Evolutionary conservation across 2,797 vertebrate species (phyloP).

Genomic region (Eulemur mongoz): DNA sequence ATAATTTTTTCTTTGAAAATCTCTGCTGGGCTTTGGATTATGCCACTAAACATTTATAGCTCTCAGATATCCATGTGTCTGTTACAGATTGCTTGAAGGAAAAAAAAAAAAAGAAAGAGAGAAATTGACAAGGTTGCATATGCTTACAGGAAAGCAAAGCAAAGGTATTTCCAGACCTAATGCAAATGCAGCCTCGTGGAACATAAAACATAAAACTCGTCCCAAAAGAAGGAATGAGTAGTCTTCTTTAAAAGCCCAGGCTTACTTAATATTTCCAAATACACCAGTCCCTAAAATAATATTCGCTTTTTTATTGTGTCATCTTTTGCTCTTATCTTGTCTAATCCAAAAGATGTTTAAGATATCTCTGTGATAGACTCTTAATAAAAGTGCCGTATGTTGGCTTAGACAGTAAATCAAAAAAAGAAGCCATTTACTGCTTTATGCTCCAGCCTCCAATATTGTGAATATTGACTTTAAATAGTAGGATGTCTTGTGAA

Average conservation of each 20-base stretch:
- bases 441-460: neutral
- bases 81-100: neutral
- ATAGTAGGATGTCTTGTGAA: neutral
- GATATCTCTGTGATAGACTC: neutral
- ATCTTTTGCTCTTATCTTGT: neutral
- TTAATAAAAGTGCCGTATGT: constrained; percentile 20
- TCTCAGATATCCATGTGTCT: neutral
- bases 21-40: neutral
- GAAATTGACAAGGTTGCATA: neutral
- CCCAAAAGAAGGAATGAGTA: neutral
- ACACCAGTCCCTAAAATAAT: neutral
- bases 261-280: neutral
- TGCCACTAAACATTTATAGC: neutral
- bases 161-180: neutral
- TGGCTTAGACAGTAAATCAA: neutral
- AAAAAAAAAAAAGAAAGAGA: constrained; percentile 27
- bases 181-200: neutral
- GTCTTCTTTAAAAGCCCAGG: neutral
- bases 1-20: neutral
- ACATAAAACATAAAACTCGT: neutral
- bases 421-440: neutral
- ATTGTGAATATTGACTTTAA: neutral
- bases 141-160: neutral
- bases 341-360: constrained; percentile 31
- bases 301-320: neutral